These are phyloP conservation scores for Zelostemma sp. DNA, from an alignment of 1,140 invertebrate species.

Conservation along the genomic window DNA sequence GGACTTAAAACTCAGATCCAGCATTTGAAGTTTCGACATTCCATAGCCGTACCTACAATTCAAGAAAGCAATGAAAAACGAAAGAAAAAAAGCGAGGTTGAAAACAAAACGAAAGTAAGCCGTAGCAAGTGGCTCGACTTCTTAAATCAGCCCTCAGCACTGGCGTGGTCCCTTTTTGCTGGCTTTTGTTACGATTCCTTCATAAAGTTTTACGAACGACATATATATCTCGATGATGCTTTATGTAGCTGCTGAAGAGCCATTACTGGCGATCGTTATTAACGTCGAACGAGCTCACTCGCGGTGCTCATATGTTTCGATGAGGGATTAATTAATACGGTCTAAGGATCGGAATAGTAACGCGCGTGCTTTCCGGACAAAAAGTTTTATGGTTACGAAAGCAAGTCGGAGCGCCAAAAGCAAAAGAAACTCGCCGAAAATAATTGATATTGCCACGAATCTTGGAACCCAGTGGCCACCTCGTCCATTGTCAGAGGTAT, in stretches of 20 bases:
- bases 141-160: conserved; percentile 25
- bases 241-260: conserved; percentile 21
- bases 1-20: too few relatives aligned
- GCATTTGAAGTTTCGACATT: not conserved
- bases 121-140: conserved; percentile 12
- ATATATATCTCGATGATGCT: conserved; percentile 14
- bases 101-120: conserved; percentile 43
- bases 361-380: conserved; percentile 17
- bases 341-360: conserved; percentile 8
- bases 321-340: conserved; percentile 40
- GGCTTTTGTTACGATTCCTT: conserved; percentile 44
- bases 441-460: conserved; percentile 64
- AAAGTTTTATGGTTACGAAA: conserved; percentile 34
- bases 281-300: conserved; percentile 17
- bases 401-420: conserved; percentile 16
- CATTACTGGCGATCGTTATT: conserved; percentile 38
- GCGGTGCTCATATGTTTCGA: conserved; percentile 23
- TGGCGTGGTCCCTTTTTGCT: conserved; percentile 18
- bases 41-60: not conserved
- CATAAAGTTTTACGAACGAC: conserved; percentile 29
- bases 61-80: too few relatives aligned
- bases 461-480: conserved; percentile 52
- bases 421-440: conserved; percentile 50
- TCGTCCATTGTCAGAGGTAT: conserved; percentile 25
- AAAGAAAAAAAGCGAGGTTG: conserved; percentile 4